Evolutionary conservation across 53 echinoderm and acorn worm species (phyloP), one percentile per base, ranked within the genome.

Genomic region (Arbacia lixula): DNA sequence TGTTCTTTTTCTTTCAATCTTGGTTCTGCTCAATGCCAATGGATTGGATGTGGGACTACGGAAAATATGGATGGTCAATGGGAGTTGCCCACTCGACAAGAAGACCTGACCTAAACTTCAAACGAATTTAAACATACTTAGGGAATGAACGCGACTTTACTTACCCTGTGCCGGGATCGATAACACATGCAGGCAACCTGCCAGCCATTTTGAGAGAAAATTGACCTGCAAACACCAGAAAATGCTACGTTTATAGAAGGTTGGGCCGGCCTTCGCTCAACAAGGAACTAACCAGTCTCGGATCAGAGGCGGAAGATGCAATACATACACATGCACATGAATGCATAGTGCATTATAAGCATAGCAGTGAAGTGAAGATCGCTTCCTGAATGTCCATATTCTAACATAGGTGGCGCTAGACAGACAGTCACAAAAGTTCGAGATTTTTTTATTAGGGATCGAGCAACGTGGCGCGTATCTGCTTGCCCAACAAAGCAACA

Each of bases 121-220:
- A 72, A 8, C 27, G 9, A 20, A 51, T 76, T 76, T n/a, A 6
- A 26, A 43, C 17, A 71, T 46, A 27, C 28, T 49, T 1, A 49
- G 24, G 24, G n/a, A 35, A 36, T 22, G 2, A 46, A 36, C 2
- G 22, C n/a, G n/a, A 6, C 1, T 27, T 27, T 53, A 91, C 93
- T 91, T 91, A 95, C 93, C 95, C 95, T 53, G 95, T 95, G 1
- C 95, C 95, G 42, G 93, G 90, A 73, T 95, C 95, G 65, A 95
- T 91, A 61, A 95, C 95, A 72, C 92, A 92, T 33, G 95, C 95
- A 79, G 95, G 95, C 71, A 91, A 60, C 72, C 95, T 85, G 29
- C 38, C 56, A 61, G 92, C 88, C 95, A 95, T 95, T 31, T 57
- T 92, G 72, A 22, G 38, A 51, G n/a, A 19, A 10, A 36, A 14